Conservation (phyloP, 1,140 invertebrate species). For the Zaprionus nigranus region DNA sequence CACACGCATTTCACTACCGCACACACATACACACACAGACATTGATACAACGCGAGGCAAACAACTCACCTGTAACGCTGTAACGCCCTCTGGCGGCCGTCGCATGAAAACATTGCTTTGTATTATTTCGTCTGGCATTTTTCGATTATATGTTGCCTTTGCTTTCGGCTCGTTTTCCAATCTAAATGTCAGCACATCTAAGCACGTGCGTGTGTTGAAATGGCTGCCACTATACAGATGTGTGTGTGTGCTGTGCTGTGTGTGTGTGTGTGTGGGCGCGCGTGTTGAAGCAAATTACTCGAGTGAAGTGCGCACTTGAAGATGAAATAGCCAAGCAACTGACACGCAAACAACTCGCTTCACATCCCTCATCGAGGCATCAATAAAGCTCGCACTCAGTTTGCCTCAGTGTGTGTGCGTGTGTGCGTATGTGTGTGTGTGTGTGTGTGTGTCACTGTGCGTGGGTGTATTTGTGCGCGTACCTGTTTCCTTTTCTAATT, state of each 20-base stretch:
- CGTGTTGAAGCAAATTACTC: conserved; percentile 73
- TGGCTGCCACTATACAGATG: conserved; percentile 42
- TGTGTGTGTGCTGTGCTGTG: conserved; percentile 8
- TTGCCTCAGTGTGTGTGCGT: neutral
- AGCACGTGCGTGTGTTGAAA: conserved; percentile 56
- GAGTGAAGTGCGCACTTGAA: conserved; percentile 74
- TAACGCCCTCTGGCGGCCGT: conserved; percentile 59
- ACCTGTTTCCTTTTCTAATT: conserved; percentile 63
- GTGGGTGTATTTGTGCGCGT: neutral
- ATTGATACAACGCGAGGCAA: conserved; percentile 2
- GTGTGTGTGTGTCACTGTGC: neutral
- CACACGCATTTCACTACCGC: conserved; percentile 46
- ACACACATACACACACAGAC: conserved; percentile 15
- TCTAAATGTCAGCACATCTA: conserved; percentile 76
- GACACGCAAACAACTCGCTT: conserved; percentile 56
- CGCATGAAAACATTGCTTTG: conserved; percentile 72
- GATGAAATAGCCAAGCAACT: conserved; percentile 73
- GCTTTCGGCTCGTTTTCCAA: conserved; percentile 73
- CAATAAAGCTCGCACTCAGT: conserved; percentile 56
- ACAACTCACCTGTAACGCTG: conserved; percentile 63
- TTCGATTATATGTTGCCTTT: conserved; percentile 61
- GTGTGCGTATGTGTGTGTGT: neutral
- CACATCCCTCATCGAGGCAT: conserved; percentile 36
- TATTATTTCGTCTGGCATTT: conserved; percentile 67
- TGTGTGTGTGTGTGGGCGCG: conserved; percentile 44